Conservation (phyloP, 2,888 invertebrate species). For the Cylindroiulus punctatus region DNA sequence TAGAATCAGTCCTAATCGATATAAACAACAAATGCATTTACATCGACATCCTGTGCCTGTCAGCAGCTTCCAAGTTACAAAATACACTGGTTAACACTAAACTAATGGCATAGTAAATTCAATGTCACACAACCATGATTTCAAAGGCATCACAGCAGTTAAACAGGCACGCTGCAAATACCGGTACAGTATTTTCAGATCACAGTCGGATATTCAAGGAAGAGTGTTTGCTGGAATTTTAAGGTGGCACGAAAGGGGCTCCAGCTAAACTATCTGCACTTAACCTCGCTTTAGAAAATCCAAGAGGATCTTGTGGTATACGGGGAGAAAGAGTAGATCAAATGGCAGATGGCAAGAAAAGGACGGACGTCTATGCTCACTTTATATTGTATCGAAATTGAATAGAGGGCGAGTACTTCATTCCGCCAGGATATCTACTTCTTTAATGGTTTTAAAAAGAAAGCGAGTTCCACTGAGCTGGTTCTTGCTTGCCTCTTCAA, state of each 20-base stretch:
- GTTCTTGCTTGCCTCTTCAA: neutral
- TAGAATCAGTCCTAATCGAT: too few relatives aligned
- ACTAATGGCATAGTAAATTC: too few relatives aligned
- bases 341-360: constrained; percentile 41
- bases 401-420: constrained; percentile 15
- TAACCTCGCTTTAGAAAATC: constrained; percentile 28
- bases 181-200: neutral
- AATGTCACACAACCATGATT: too few relatives aligned
- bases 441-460: constrained; percentile 42
- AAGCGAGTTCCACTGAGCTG: neutral
- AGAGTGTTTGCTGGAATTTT: neutral
- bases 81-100: too few relatives aligned
- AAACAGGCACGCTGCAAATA: too few relatives aligned
- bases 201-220: too few relatives aligned
- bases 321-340: constrained; percentile 29
- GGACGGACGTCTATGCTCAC: constrained; percentile 30
- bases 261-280: neutral
- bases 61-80: too few relatives aligned
- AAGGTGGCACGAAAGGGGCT: neutral
- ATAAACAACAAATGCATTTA: too few relatives aligned
- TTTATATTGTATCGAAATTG: constrained; percentile 47
- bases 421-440: constrained; percentile 35
- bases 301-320: constrained; percentile 28
- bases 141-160: too few relatives aligned
- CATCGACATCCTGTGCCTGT: too few relatives aligned